Evolutionary conservation across 2,888 invertebrate species (phyloP), one percentile per base, ranked within the genome.

Genomic region (Alcis repandata): DNA sequence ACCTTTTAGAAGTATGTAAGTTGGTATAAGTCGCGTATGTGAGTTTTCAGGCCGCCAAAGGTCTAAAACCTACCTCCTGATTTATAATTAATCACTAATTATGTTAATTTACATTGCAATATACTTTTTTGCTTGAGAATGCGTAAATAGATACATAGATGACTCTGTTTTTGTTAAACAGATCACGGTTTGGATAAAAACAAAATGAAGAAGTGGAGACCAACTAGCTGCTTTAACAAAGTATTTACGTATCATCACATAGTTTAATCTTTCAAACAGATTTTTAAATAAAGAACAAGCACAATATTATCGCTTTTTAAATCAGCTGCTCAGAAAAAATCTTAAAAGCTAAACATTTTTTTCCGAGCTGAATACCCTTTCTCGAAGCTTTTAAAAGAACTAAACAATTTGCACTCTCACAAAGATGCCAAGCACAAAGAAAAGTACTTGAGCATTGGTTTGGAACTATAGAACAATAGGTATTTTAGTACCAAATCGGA

Each of bases 281-380:
- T 46, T 43, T 46, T 57, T 46, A 22, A 46, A 20, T n/a, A 36
- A 32, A 59, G 10, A 13, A 43, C 10, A 33, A 33, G 46, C n/a
- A 40, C 38, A 20, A 60, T 19, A 51, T 69, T 70, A 69, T 58
- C 49, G 69, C 59, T 66, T 59, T 63, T 65, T 59, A 68, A 59
- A 59, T 59, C 45, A 62, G 46, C 67, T 52, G 56, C 48, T 52
- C 19, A 48, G 36, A 59, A 63, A 65, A 54, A 63, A 58, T 54
- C 59, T 63, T 57, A 59, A 59, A 60, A 69, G 65, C 65, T 60
- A 67, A 67, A 68, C 60, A 58, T 67, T 69, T 70, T 43, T 69
- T 71, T 66, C 66, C 68, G 19, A 27, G 51, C 59, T 59, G 32
- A 33, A 43, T 33, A 51, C 27, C 20, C 22, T 43, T 52, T 45